These are phyloP conservation scores for Harpalus rubripes DNA, from an alignment of 2,888 invertebrate genomes.

Conservation along the genomic window DNA sequence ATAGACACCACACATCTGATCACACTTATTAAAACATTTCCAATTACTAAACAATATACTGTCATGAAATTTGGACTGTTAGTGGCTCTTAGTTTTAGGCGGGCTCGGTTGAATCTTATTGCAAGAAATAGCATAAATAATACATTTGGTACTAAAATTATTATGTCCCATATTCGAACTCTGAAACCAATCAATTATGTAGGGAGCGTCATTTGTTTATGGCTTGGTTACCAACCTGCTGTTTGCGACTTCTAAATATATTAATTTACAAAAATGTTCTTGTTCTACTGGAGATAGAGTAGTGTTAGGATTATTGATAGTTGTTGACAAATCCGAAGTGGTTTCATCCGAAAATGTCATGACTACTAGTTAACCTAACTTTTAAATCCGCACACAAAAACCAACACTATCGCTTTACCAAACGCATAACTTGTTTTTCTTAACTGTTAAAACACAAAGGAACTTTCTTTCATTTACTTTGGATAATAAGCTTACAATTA, in stretches of 20 bases:
- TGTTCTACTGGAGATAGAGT: conserved; percentile 60
- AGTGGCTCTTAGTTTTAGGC: conserved; percentile 86
- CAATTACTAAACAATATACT: conserved; percentile 87
- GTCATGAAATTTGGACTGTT: conserved; percentile 90
- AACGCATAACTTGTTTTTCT: conserved; percentile 47
- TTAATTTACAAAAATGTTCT: conserved; percentile 83
- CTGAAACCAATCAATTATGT: conserved; percentile 77
- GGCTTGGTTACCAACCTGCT: conserved; percentile 79
- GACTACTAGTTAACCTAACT: conserved; percentile 58
- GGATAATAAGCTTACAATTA: conserved; percentile 31
- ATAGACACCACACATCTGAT: conserved; percentile 88
- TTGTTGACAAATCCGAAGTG: conserved; percentile 54
- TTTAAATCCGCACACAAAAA: conserved; percentile 22
- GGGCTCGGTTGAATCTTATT: conserved; percentile 84
- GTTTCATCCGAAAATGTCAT: conserved; percentile 53
- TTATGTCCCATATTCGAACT: conserved; percentile 89
- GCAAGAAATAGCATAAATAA: conserved; percentile 86
- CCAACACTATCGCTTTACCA: conserved; percentile 51
- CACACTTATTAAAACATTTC: conserved; percentile 86
- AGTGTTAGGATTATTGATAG: conserved; percentile 60
- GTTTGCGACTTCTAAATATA: conserved; percentile 85
- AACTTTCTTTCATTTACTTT: conserved; percentile 38
- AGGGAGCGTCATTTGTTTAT: background rate
- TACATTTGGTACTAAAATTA: conserved; percentile 88
- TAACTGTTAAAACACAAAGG: conserved; percentile 26